These are phyloP conservation scores for Labeo rohita DNA, from an alignment of 2,113 vertebrate species.

Conservation along the genomic window DNA sequence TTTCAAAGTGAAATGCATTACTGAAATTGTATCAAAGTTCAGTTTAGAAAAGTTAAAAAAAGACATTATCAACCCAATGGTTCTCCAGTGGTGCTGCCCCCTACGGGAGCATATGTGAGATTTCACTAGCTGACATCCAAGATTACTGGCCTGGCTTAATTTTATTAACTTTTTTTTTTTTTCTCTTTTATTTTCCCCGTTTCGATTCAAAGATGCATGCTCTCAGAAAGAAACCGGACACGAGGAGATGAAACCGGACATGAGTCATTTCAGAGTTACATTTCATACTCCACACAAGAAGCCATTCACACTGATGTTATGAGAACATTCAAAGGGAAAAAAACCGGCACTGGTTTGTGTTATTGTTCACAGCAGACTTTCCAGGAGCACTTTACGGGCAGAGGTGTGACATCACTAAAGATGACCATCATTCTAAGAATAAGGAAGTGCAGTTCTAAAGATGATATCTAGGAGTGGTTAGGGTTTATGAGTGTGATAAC, in stretches of 20 bases:
- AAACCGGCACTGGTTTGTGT: background rate
- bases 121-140: background rate
- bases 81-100: background rate
- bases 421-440: background rate
- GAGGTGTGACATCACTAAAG: background rate
- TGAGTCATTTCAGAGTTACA: background rate
- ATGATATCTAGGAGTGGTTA: background rate
- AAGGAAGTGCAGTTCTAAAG: conserved; percentile 24
- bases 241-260: background rate
- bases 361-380: conserved; percentile 13
- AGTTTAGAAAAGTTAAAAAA: background rate
- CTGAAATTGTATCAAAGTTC: background rate
- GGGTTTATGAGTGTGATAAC: background rate
- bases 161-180: background rate
- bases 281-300: background rate
- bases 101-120: background rate
- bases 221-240: background rate
- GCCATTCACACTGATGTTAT: background rate
- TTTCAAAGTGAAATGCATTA: background rate
- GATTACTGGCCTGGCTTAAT: background rate
- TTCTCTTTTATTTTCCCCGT: background rate
- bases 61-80: background rate
- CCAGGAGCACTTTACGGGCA: conserved; percentile 21
- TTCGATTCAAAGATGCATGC: background rate
- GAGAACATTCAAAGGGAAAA: background rate